Percentiles rank a stretch among this genome's conserved stretches.
phyloP scores from a whole-genome alignment of 2,797 vertebrate species.

The Chaetophractus vellerosus region DNA sequence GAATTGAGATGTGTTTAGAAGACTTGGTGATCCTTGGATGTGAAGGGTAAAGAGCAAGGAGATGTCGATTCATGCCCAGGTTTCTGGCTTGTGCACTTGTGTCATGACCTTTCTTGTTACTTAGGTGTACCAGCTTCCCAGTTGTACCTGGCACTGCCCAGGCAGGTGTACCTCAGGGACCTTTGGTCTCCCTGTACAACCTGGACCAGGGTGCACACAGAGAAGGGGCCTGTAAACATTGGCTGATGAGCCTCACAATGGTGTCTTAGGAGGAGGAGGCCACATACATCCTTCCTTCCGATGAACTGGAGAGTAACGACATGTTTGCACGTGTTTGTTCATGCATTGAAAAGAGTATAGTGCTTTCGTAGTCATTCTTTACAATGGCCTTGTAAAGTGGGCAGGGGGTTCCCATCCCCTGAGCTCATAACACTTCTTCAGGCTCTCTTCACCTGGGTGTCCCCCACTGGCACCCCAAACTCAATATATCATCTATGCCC shows the following conservation, averaged over 20 bases:
- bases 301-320: not conserved
- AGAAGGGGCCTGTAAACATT: not conserved
- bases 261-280: not conserved
- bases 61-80: too few relatives aligned
- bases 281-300: not conserved
- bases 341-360: not conserved
- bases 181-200: not conserved
- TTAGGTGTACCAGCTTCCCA: not conserved
- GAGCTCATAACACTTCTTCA: not conserved
- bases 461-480: not conserved
- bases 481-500: too few relatives aligned
- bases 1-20: not conserved
- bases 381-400: not conserved
- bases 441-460: not conserved
- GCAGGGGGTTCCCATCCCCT: not conserved
- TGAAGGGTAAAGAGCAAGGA: not conserved
- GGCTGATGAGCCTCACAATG: not conserved
- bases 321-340: not conserved
- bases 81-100: not conserved
- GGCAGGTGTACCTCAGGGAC: not conserved
- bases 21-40: not conserved
- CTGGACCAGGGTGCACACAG: not conserved
- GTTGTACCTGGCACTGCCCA: not conserved
- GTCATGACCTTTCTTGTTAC: not conserved
- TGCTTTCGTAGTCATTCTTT: not conserved